Evolutionary conservation across 2,888 invertebrate species (phyloP).

Genomic region (Pasiphila rectangulata): DNA sequence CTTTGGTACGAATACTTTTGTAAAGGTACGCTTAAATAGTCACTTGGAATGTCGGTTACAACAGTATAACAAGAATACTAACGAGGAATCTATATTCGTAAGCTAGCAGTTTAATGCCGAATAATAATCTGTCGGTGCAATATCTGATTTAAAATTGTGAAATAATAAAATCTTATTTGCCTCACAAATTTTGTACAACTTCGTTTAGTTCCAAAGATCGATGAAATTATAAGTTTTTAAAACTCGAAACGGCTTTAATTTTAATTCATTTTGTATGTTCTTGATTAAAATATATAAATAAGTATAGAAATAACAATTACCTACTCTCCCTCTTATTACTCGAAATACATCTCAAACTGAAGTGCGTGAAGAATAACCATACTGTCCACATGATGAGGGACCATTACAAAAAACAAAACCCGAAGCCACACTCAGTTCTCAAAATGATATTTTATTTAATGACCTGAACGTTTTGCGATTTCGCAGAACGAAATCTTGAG

Average conservation of each 20-base stretch:
- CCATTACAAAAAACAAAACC: conserved; percentile 37
- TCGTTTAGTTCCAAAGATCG: too few relatives aligned
- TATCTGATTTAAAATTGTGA: too few relatives aligned
- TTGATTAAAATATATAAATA: too few relatives aligned
- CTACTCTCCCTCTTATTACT: too few relatives aligned
- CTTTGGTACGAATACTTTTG: conserved; percentile 36
- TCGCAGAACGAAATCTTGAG: conserved; percentile 50
- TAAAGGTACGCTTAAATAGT: conserved; percentile 17
- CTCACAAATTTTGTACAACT: too few relatives aligned
- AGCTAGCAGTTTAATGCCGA: neutral
- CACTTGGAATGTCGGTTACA: conserved; percentile 17
- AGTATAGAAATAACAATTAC: too few relatives aligned
- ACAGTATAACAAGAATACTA: conserved; percentile 17
- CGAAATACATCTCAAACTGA: conserved; percentile 5
- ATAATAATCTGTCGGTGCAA: too few relatives aligned
- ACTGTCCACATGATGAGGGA: conserved; percentile 29
- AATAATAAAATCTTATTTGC: too few relatives aligned
- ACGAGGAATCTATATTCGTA: neutral
- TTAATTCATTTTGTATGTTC: too few relatives aligned
- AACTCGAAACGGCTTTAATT: too few relatives aligned
- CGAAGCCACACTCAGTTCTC: conserved; percentile 33
- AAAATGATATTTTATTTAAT: conserved; percentile 51
- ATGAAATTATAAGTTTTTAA: too few relatives aligned
- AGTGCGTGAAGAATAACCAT: conserved; percentile 31
- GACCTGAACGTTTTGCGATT: conserved; percentile 47